Percentiles rank a stretch among this genome's conserved stretches.
Conservation (phyloP, 1,140 invertebrate genomes). For the Apis dorsata region DNA sequence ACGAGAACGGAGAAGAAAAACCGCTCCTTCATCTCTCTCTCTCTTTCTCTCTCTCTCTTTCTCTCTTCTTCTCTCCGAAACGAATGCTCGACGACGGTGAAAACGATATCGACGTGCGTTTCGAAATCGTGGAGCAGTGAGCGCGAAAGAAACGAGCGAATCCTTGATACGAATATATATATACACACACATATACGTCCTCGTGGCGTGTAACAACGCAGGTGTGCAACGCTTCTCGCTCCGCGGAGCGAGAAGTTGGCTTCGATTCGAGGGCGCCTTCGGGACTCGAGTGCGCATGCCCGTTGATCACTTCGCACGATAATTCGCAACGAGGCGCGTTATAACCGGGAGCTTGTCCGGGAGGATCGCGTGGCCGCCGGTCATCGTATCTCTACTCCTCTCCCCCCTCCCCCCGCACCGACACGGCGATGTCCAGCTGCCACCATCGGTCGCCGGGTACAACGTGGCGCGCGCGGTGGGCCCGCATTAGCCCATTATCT, state of each 20-base stretch:
- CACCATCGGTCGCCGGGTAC: conserved; percentile 32
- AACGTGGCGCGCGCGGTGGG: conserved; percentile 31
- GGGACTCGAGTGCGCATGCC: conserved; percentile 31
- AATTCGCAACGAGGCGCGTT: conserved; percentile 54
- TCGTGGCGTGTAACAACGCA: too few species aligned
- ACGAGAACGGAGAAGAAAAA: not conserved
- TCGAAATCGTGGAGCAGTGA: not conserved
- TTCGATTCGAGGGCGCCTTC: not conserved
- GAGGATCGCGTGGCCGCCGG: conserved; percentile 62
- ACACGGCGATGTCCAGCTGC: conserved; percentile 34
- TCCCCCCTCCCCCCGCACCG: conserved; percentile 23
- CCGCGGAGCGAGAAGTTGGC: not conserved
- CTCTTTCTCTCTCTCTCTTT: too few species aligned
- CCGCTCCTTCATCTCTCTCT: too few species aligned
- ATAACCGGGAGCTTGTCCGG: conserved; percentile 44
- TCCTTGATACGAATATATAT: too few species aligned
- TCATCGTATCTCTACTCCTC: conserved; percentile 60
- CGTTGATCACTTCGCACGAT: conserved; percentile 61
- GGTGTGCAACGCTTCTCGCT: too few species aligned
- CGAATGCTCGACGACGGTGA: not conserved
- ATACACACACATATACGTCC: too few species aligned
- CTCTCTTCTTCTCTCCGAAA: not conserved
- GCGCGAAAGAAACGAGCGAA: too few species aligned
- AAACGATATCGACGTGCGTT: not conserved
- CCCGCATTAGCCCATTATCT: conserved; percentile 68